Percentiles rank a stretch among this genome's conserved stretches.
Evolutionary conservation across 2,888 invertebrate genomes (phyloP).

Genomic region (Holacanthella duospinosa): DNA sequence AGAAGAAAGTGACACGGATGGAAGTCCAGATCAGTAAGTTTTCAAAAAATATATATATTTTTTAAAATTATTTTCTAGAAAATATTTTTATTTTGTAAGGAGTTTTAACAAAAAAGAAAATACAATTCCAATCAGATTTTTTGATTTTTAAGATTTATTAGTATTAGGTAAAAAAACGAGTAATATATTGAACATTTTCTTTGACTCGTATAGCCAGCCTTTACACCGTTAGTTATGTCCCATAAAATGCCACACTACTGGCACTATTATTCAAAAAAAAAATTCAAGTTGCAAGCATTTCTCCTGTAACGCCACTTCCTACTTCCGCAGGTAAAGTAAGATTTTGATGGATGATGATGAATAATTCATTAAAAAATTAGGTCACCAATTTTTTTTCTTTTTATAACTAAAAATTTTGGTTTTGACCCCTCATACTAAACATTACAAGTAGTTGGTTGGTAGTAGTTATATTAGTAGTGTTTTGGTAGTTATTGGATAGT

Average conservation of each 20-base stretch:
- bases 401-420: not conserved
- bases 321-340: not conserved
- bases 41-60: not conserved
- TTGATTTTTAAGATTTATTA: not conserved
- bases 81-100: no score
- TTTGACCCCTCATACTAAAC: not conserved
- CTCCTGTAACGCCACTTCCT: not conserved
- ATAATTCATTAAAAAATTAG: not conserved
- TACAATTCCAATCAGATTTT: no score
- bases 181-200: no score
- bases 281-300: not conserved
- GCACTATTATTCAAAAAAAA: no score
- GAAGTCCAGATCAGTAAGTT: constrained; percentile 33
- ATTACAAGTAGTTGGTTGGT: not conserved
- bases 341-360: not conserved
- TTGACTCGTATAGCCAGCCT: constrained; percentile 2
- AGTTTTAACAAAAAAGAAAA: not conserved
- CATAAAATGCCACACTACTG: not conserved
- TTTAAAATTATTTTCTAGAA: not conserved
- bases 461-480: no score
- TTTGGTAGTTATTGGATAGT: no score
- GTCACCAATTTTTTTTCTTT: no score
- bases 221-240: not conserved
- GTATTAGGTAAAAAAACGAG: no score
- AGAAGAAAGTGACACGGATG: constrained; percentile 74